Percentiles rank a stretch among this genome's conserved stretches.
These are phyloP conservation scores for Pachypeltis micranthus DNA, from an alignment of 1,140 invertebrate genomes.

Conservation along the genomic window DNA sequence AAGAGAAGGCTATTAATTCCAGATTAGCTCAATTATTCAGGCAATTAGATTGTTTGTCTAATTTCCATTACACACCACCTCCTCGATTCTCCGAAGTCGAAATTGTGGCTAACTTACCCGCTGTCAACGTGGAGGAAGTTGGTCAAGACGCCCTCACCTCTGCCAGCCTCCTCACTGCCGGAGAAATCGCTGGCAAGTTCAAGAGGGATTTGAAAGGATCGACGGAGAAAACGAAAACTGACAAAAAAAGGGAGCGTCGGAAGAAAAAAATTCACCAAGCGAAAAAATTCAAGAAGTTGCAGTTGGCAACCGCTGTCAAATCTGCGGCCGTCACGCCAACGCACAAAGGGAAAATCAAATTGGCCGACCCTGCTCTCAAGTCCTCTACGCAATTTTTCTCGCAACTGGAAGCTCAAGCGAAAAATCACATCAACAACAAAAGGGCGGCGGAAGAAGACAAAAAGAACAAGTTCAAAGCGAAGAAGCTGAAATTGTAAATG, in stretches of 20 bases:
- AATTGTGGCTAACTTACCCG: slow-evolving; percentile 81
- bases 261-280: slow-evolving; percentile 71
- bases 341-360: slow-evolving; percentile 19
- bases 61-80: slow-evolving; percentile 84
- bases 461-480: slow-evolving; percentile 18
- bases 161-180: slow-evolving; percentile 77
- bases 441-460: slow-evolving; percentile 35
- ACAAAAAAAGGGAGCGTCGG: slow-evolving; percentile 78
- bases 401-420: slow-evolving; percentile 59
- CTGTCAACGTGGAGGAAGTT: slow-evolving; percentile 81
- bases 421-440: slow-evolving; percentile 33
- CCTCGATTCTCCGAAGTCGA: slow-evolving; percentile 63
- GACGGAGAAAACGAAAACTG: slow-evolving; percentile 68
- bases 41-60: slow-evolving; percentile 83
- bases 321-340: neutral
- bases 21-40: slow-evolving; percentile 67
- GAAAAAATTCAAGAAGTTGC: slow-evolving; percentile 41
- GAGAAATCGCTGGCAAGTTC: slow-evolving; percentile 69
- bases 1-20: slow-evolving; percentile 61
- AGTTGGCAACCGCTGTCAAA: slow-evolving; percentile 11
- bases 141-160: slow-evolving; percentile 67
- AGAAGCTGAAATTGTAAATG: slow-evolving; percentile 26
- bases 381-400: slow-evolving; percentile 73
- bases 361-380: slow-evolving; percentile 47
- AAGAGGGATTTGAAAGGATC: slow-evolving; percentile 67